Evolutionary conservation across 2,113 vertebrate genomes (phyloP), one percentile per base, ranked within the genome.

Genomic region (Catagonus wagneri): DNA sequence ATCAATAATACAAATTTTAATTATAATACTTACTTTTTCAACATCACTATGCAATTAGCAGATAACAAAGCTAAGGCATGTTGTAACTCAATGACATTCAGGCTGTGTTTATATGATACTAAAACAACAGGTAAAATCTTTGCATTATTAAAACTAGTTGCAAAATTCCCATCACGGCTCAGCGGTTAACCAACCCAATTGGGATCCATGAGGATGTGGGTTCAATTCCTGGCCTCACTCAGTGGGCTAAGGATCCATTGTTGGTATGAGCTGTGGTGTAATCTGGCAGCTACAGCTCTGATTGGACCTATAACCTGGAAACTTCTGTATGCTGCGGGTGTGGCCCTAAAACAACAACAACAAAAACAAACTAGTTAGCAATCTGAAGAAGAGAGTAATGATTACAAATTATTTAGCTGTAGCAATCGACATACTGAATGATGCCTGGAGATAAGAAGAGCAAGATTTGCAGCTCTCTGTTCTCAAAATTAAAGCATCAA

Each of bases 81-180:
- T 25, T 17, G 0, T 36, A 84, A 27, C 2, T 72, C 88, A 63
- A 84, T 95, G 13, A 50, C n/a, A 81, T 39, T 74, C 19, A 50
- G 12, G 3, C 16, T 91, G 39, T 65, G 9, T 58, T 83, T 56
- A 68, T n/a, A 74, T 39, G 22, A 56, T 25, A 52, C 3, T 92
- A 74, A 89, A 32, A 34, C 14, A 81, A 61, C 8, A 71, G 36
- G 34, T n/a, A 50, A 11, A n/a, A 32, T 34, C 50, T 68, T 90
- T 44, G 56, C 36, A 58, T 50, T 80, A 80, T 91, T 89, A 75
- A 93, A 89, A 75, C 68, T 88, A 15, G 36, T 60, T 92, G 54
- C n/a, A 44, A 8, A 44, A 44, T 44, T 44, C 44, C 44, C 44
- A 8, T 44, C 8, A 44, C 8, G 44, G 44, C 44, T 44, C 44